Evolutionary conservation across 2,113 vertebrate species (phyloP), one percentile per base, ranked within the genome.

Genomic region (Lophius piscatorius): DNA sequence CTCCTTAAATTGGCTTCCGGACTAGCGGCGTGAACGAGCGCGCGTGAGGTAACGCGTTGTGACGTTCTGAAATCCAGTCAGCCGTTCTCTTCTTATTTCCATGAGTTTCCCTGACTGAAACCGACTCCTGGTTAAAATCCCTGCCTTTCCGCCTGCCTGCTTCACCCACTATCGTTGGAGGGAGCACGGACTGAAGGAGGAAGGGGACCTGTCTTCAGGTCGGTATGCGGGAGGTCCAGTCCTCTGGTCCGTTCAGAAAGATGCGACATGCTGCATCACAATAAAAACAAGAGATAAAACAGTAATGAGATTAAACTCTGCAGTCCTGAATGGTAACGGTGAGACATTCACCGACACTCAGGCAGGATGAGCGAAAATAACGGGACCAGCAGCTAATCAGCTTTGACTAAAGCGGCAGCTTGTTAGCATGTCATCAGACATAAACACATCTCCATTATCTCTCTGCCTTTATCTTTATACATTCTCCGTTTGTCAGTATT

Each of bases 21-120:
- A 14, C 18, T 8, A 6, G 28, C 9, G 2, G 9, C 17, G 33
- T n/a, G 31, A 6, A 5, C 6, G 9, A 22, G 41, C 22, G 39
- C 52, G 58, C 21, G 40, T 35, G 33, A 16, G 13, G 34, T 31
- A 16, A 81, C 75, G 85, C 64, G 48, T 60, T 0, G 57, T 78
- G 76, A 85, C 82, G 78, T 72, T 48, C 57, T 2, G 9, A 20
- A 63, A 75, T 54, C 55, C 13, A 2, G 12, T 52, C 57, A 50
- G n/a, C 34, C 71, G 62, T 58, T 12, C 21, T 11, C 16, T 8
- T 9, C 41, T 22, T 22, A 18, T 61, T 40, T 46, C 8, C 9
- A n/a, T n/a, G n/a, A n/a, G n/a, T n/a, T n/a, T n/a, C n/a, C n/a
- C n/a, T n/a, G n/a, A n/a, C n/a, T n/a, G n/a, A n/a, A n/a, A 34